These are phyloP conservation scores for Sebastes fasciatus DNA, from an alignment of 2,113 vertebrate species.

Conservation along the genomic window DNA sequence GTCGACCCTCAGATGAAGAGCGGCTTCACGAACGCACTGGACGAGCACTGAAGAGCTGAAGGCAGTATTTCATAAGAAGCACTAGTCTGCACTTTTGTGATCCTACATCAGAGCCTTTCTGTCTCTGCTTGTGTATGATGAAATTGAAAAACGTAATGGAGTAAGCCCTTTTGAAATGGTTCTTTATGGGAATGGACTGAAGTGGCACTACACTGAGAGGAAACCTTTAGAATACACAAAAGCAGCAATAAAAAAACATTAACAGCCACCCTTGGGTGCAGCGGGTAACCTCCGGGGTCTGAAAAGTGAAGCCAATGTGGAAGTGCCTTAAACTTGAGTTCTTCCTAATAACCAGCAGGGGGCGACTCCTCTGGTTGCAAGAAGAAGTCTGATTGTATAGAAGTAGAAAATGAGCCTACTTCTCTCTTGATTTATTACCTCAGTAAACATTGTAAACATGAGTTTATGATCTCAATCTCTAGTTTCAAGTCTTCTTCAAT, in stretches of 20 bases:
- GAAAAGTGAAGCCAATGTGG: too few species aligned
- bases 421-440: too few species aligned
- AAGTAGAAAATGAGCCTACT: too few species aligned
- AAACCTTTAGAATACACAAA: constrained; percentile 15
- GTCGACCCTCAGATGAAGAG: constrained; percentile 14
- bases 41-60: constrained; percentile 7
- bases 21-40: background rate
- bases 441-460: too few species aligned
- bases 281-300: too few species aligned
- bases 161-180: constrained; percentile 61
- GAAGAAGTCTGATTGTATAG: too few species aligned
- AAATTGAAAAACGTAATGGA: constrained; percentile 60
- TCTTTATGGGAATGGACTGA: constrained; percentile 48
- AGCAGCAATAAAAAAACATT: background rate
- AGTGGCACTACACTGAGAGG: constrained; percentile 16
- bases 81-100: constrained; percentile 40
- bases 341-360: too few species aligned
- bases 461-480: too few species aligned
- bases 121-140: constrained; percentile 37
- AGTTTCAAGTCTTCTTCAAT: too few species aligned
- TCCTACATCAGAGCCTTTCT: constrained; percentile 62
- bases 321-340: too few species aligned
- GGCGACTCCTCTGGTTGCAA: too few species aligned
- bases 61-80: constrained; percentile 45
- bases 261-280: background rate